These are phyloP conservation scores for Phortica okadai DNA, from an alignment of 2,888 invertebrate species.

Conservation along the genomic window DNA sequence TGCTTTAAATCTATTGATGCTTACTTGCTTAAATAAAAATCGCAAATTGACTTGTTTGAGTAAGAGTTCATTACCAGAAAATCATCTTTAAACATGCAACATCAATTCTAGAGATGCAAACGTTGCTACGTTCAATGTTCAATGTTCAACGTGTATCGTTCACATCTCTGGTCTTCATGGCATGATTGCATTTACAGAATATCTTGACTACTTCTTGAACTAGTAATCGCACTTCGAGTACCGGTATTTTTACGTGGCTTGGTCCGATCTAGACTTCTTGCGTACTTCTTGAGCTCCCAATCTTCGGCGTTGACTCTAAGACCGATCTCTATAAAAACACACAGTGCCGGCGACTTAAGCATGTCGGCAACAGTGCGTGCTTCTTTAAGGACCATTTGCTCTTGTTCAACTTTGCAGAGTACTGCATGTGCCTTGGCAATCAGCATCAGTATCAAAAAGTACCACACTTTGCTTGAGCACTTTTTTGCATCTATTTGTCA, in stretches of 20 bases:
- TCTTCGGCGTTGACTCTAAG: slow-evolving; percentile 60
- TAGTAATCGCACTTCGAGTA: not conserved
- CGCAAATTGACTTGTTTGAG: no score
- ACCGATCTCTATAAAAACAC: slow-evolving; percentile 63
- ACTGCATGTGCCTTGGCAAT: slow-evolving; percentile 68
- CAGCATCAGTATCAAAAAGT: slow-evolving; percentile 62
- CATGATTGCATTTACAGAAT: not conserved
- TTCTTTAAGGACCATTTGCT: slow-evolving; percentile 59
- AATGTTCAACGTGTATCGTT: not conserved
- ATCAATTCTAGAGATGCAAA: not conserved
- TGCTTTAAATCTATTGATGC: no score
- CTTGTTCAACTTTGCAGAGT: slow-evolving; percentile 67
- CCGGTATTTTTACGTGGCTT: not conserved
- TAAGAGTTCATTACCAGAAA: not conserved
- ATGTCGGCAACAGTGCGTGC: slow-evolving; percentile 54
- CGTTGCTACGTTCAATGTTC: not conserved
- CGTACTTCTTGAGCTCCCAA: slow-evolving; percentile 54
- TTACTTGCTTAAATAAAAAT: no score
- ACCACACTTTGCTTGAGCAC: slow-evolving; percentile 65
- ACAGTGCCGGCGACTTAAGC: slow-evolving; percentile 57
- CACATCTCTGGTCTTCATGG: not conserved
- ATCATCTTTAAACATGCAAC: not conserved
- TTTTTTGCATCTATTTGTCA: slow-evolving; percentile 54
- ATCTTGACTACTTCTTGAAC: slow-evolving; percentile 8
- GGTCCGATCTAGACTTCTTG: not conserved